Conservation (phyloP, 2,888 invertebrate genomes). For the Acleris emargana region DNA sequence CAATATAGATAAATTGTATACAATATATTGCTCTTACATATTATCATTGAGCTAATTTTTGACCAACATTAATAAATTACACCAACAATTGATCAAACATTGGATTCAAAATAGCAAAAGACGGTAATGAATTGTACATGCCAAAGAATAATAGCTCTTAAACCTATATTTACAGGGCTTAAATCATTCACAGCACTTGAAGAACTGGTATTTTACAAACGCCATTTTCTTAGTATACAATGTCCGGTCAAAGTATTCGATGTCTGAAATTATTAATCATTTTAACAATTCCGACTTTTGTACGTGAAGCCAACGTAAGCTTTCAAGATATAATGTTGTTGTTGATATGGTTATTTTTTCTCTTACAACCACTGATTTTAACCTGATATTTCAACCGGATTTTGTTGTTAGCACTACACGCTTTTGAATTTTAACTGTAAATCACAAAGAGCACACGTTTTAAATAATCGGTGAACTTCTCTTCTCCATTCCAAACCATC, state of each 20-base stretch:
- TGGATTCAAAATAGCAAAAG: background rate
- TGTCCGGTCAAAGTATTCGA: conserved; percentile 14
- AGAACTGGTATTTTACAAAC: conserved; percentile 60
- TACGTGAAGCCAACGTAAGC: conserved; percentile 14
- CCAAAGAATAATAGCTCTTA: conserved; percentile 48
- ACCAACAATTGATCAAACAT: background rate
- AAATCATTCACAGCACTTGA: conserved; percentile 58
- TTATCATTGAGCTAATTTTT: conserved; percentile 31
- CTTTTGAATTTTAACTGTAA: too few relatives aligned
- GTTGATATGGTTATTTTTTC: too few relatives aligned
- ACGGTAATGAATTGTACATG: conserved; percentile 39
- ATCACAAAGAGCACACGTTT: too few relatives aligned
- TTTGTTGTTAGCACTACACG: too few relatives aligned
- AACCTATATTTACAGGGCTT: conserved; percentile 54
- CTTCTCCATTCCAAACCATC: too few relatives aligned
- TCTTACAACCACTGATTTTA: too few relatives aligned
- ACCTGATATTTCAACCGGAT: too few relatives aligned
- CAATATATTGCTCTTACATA: conserved; percentile 50
- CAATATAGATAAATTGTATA: conserved; percentile 45
- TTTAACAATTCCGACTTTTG: conserved; percentile 40
- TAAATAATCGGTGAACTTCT: too few relatives aligned
- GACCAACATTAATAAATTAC: background rate
- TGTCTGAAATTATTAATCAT: conserved; percentile 40
- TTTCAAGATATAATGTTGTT: conserved; percentile 1
- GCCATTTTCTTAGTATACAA: conserved; percentile 43